phyloP scores from a whole-genome alignment of 2,888 invertebrate genomes.

The Meloe dianella region DNA sequence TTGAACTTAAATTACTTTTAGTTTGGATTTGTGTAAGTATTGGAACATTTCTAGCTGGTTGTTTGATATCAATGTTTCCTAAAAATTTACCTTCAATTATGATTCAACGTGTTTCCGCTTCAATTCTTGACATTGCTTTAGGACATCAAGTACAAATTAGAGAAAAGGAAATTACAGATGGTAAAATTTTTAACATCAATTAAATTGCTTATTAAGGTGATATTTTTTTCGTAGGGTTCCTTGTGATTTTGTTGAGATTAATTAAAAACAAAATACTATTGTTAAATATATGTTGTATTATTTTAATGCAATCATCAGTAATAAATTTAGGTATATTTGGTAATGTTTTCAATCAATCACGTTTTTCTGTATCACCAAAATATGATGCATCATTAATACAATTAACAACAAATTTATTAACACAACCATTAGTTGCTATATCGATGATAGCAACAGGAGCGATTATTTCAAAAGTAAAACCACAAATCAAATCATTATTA shows the following conservation, averaged over 20 bases:
- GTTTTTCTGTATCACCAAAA: conserved; percentile 63
- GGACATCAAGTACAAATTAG: conserved; percentile 39
- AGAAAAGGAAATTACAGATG: conserved; percentile 36
- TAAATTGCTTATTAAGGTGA: neutral
- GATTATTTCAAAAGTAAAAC: conserved; percentile 62
- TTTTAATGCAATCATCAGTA: conserved; percentile 62
- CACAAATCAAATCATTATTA: conserved; percentile 61
- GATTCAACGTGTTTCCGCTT: conserved; percentile 64
- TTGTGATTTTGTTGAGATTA: conserved; percentile 61
- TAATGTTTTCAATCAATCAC: conserved; percentile 65
- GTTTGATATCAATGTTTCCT: conserved; percentile 65
- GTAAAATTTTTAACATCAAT: conserved; percentile 35
- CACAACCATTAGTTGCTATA: conserved; percentile 64
- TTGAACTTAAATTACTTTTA: conserved; percentile 35
- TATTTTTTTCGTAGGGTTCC: conserved; percentile 51
- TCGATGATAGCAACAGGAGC: conserved; percentile 63
- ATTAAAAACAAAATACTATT: conserved; percentile 65
- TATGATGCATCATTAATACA: conserved; percentile 64
- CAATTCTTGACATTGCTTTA: conserved; percentile 61
- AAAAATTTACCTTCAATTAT: conserved; percentile 62
- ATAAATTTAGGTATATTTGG: conserved; percentile 65
- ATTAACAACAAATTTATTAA: conserved; percentile 62
- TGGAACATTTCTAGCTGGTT: conserved; percentile 59
- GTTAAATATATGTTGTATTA: conserved; percentile 61
- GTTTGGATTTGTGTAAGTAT: conserved; percentile 64